Evolutionary conservation across 2,797 vertebrate species (phyloP), one percentile per base, ranked within the genome.

Genomic region (Tapera naevia): DNA sequence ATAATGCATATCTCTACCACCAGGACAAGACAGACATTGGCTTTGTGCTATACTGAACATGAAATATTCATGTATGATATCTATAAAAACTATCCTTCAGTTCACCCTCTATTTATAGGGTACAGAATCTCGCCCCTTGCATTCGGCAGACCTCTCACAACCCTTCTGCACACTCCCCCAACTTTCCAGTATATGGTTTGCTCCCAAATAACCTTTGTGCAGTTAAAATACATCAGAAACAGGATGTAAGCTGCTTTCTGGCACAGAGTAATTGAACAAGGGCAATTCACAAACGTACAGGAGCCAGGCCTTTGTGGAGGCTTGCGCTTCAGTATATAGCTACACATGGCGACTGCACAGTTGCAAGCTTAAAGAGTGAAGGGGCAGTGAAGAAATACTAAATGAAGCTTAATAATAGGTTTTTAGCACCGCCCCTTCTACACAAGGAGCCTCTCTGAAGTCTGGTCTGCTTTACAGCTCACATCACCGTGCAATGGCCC

Each of bases 201-300:
- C 11, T 94, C 90, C 86, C 82, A 94, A 93, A 94, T 89, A 96
- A 94, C 84, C 93, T 94, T 70, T 92, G 86, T 88, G 89, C 74
- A 81, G 91, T 62, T 82, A 91, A 89, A 96, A 94, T 39, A 76
- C 81, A 95, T 91, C 75, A 96, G 84, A 89, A 93, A 82, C 90
- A 91, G 94, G 84, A 95, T 91, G 69, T 27, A 57, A 96, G 89
- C 86, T 78, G 78, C 94, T 80, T 95, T 95, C 84, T 95, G 91
- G 92, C 83, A 86, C 60, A 72, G 56, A 89, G 70, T 90, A 91
- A 95, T 84, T 94, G 89, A 89, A 81, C 88, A 95, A 95, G 95
- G 89, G 94, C 94, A 94, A 91, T 86, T 91, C 89, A 93, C 0
- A 2, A 93, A 94, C 16, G 0, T 18, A 75, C 75, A 92, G 80